These are phyloP conservation scores for Carapus acus DNA, from an alignment of 2,797 vertebrate genomes.

Conservation along the genomic window DNA sequence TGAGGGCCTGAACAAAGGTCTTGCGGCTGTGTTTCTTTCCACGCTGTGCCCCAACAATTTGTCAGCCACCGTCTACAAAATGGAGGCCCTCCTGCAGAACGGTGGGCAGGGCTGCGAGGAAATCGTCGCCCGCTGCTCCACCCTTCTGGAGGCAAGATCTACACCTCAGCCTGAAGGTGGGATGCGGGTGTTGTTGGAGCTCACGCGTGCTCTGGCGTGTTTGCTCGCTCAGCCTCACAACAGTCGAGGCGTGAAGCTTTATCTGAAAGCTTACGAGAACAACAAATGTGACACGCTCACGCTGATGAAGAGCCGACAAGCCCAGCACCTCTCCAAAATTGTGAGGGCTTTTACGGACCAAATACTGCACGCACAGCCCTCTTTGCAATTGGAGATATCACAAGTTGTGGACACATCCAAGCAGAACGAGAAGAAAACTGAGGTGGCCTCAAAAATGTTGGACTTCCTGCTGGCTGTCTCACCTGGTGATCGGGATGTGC, in stretches of 20 bases:
- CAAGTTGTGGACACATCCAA: constrained; percentile 9
- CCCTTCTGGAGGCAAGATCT: constrained; percentile 68
- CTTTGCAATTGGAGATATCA: constrained; percentile 18
- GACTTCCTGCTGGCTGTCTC: constrained; percentile 74
- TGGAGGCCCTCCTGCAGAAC: constrained; percentile 77
- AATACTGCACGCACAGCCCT: constrained; percentile 35
- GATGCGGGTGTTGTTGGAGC: constrained; percentile 64
- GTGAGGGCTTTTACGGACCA: constrained; percentile 64
- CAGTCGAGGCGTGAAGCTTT: constrained; percentile 68
- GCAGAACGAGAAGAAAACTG: constrained; percentile 22
- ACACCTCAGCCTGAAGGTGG: constrained; percentile 21
- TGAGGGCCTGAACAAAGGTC: constrained; percentile 71
- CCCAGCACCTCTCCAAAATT: constrained; percentile 72
- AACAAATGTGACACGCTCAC: constrained; percentile 59
- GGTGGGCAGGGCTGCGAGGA: constrained; percentile 65
- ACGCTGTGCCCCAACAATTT: constrained; percentile 77
- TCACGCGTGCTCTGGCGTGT: constrained; percentile 80
- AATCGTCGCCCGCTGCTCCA: constrained; percentile 69
- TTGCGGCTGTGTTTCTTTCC: constrained; percentile 81
- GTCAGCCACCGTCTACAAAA: constrained; percentile 73
- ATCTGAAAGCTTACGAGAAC: constrained; percentile 74
- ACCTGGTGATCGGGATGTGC: constrained; percentile 56
- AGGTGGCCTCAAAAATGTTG: constrained; percentile 46
- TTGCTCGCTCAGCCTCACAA: constrained; percentile 66
- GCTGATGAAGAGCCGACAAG: constrained; percentile 75